These are phyloP conservation scores for Labia minor DNA, from an alignment of 2,888 invertebrate species.

Conservation along the genomic window DNA sequence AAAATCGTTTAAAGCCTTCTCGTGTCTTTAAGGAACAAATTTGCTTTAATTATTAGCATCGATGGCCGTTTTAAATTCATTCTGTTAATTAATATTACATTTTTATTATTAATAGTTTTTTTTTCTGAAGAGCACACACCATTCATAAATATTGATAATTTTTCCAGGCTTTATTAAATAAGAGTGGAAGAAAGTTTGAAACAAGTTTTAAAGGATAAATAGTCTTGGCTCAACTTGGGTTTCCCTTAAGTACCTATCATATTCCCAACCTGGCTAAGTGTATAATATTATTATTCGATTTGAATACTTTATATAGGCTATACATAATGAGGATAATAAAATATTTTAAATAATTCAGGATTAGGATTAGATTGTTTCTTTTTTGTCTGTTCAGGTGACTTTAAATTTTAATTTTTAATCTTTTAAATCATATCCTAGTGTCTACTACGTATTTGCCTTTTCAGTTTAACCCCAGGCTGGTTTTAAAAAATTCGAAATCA, in stretches of 20 bases:
- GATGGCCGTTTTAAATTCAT: not conserved
- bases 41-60: slow-evolving; percentile 2
- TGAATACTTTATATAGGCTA: slow-evolving; percentile 7
- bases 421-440: too few species aligned
- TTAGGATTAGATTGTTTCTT: not conserved
- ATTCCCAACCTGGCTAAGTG: slow-evolving; percentile 13
- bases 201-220: slow-evolving; percentile 3
- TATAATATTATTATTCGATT: slow-evolving; percentile 13
- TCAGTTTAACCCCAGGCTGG: too few species aligned
- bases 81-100: slow-evolving; percentile 1
- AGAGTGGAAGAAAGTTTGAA: not conserved
- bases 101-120: slow-evolving; percentile 3
- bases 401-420: not conserved
- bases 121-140: not conserved
- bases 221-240: not conserved
- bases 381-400: not conserved
- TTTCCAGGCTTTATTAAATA: slow-evolving; percentile 1
- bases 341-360: slow-evolving; percentile 8
- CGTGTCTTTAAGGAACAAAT: slow-evolving; percentile 2
- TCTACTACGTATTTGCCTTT: too few species aligned
- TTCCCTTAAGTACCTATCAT: not conserved
- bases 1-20: not conserved
- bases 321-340: slow-evolving; percentile 1
- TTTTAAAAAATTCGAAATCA: too few species aligned
- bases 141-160: slow-evolving; percentile 13